phyloP scores from a whole-genome alignment of 2,888 invertebrate genomes.

The Eurytoma californica region DNA sequence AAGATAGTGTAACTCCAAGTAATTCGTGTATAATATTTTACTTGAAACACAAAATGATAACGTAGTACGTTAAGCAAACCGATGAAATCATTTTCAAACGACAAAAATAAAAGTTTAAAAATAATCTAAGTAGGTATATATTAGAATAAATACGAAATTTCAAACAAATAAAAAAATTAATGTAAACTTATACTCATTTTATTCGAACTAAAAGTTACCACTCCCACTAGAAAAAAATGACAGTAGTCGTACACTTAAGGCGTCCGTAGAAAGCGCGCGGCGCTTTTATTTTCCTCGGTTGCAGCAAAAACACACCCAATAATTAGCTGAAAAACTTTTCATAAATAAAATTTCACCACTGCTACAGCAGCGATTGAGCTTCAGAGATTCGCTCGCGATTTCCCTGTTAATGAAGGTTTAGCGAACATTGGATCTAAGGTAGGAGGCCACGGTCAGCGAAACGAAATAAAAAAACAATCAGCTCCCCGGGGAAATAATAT shows the following conservation, averaged over 20 bases:
- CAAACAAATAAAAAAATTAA: too few relatives aligned
- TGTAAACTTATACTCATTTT: neutral
- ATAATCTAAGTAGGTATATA: too few relatives aligned
- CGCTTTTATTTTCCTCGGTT: neutral
- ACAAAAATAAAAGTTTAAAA: too few relatives aligned
- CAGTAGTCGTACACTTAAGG: neutral
- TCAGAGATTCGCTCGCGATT: neutral
- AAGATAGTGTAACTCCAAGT: too few relatives aligned
- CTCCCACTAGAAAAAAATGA: neutral
- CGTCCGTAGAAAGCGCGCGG: conserved; percentile 11
- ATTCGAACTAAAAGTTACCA: neutral
- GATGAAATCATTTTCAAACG: too few relatives aligned
- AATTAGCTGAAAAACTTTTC: conserved; percentile 21
- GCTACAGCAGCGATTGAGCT: neutral
- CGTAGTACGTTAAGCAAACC: too few relatives aligned
- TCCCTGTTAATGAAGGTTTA: conserved; percentile 6
- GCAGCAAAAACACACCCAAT: conserved; percentile 11
- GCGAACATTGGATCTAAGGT: conserved; percentile 6
- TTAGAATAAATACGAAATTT: too few relatives aligned
- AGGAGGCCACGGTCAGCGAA: conserved; percentile 31
- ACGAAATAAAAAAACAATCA: neutral
- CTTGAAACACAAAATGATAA: too few relatives aligned
- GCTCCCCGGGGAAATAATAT: neutral
- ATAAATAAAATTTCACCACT: conserved; percentile 11
- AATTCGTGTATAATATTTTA: too few relatives aligned